phyloP scores from a whole-genome alignment of 2,113 vertebrate species.

The Malurus alboscapulatus region DNA sequence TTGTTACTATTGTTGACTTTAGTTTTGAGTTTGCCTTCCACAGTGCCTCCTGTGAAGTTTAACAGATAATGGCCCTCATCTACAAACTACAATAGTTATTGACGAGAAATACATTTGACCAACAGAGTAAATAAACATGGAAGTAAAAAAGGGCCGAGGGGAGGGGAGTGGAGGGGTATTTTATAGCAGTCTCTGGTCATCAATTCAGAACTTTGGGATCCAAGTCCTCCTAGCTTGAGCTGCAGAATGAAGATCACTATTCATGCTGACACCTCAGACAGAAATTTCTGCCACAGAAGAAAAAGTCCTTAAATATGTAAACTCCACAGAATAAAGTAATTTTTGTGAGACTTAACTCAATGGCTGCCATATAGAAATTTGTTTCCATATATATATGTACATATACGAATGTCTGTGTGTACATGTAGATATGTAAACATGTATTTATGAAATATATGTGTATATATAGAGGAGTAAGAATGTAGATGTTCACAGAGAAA shows the following conservation, averaged over 20 bases:
- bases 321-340: not conserved
- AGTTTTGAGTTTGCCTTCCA: not conserved
- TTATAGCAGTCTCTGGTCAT: not conserved
- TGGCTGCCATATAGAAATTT: accelerated
- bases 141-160: not conserved
- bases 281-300: not conserved
- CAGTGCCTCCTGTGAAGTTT: not conserved
- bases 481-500: not conserved
- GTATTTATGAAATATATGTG: no score
- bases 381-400: not conserved
- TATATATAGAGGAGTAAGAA: accelerated
- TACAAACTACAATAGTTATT: not conserved
- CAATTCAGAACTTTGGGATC: not conserved
- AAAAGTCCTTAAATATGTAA: not conserved
- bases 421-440: accelerated
- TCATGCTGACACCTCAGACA: not conserved
- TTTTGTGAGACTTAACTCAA: not conserved
- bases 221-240: not conserved
- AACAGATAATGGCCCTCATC: not conserved
- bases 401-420: not conserved
- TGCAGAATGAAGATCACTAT: not conserved
- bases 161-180: not conserved
- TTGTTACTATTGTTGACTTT: not conserved
- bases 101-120: not conserved
- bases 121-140: not conserved